Evolutionary conservation across 2,888 invertebrate species (phyloP).

Genomic region (Ethmia dodecea): DNA sequence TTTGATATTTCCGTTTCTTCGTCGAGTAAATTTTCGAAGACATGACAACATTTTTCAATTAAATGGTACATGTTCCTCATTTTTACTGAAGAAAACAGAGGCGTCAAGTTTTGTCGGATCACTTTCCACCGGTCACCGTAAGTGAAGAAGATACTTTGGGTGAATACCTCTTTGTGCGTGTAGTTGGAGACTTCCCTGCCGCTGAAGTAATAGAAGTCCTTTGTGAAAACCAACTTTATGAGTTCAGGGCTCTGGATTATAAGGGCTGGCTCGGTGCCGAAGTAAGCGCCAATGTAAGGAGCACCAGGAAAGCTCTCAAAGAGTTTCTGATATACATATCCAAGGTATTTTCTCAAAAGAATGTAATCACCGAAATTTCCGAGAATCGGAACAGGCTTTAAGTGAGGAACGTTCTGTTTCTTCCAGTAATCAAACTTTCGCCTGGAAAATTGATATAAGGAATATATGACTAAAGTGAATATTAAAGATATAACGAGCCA

Average conservation of each 20-base stretch:
- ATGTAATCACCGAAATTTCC: conserved; percentile 30
- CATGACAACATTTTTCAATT: conserved; percentile 20
- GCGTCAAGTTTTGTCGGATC: conserved; percentile 41
- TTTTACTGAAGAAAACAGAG: conserved; percentile 44
- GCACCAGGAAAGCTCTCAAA: conserved; percentile 25
- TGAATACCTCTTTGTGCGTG: conserved; percentile 27
- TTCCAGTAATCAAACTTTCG: conserved; percentile 29
- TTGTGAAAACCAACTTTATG: conserved; percentile 33
- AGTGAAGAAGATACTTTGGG: conserved; percentile 35
- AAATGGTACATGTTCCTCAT: conserved; percentile 35
- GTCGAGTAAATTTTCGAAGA: conserved; percentile 16
- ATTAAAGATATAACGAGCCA: too few species aligned
- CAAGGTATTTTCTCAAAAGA: conserved; percentile 18
- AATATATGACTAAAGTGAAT: too few species aligned
- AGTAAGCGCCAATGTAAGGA: conserved; percentile 32
- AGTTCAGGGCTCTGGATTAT: conserved; percentile 35
- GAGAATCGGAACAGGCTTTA: conserved; percentile 24
- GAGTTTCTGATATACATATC: conserved; percentile 18
- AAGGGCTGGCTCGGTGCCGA: conserved; percentile 29
- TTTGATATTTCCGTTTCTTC: conserved; percentile 18
- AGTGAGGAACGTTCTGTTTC: conserved; percentile 22
- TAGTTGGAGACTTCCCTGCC: conserved; percentile 38
- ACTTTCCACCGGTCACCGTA: conserved; percentile 47
- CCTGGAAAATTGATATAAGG: conserved; percentile 6
- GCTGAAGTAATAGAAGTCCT: conserved; percentile 40